phyloP scores from a whole-genome alignment of 1,140 invertebrate genomes.

The Achroia grisella region DNA sequence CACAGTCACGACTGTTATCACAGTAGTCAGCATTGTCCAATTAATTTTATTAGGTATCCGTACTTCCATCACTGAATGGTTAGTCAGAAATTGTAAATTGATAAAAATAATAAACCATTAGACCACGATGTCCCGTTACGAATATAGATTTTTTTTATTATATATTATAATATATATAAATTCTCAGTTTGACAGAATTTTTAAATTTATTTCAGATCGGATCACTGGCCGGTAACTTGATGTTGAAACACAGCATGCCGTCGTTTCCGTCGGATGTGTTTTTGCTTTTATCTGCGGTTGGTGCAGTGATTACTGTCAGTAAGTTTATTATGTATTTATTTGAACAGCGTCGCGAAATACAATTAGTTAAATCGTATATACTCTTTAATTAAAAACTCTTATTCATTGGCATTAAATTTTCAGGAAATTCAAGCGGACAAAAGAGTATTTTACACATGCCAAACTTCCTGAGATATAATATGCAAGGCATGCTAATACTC shows the following conservation, averaged over 20 bases:
- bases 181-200: no score
- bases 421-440: slow-evolving; percentile 14
- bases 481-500: slow-evolving; percentile 43
- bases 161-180: no score
- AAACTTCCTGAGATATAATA: slow-evolving; percentile 50
- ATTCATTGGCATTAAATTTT: neutral
- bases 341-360: neutral
- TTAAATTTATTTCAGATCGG: slow-evolving; percentile 77
- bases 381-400: no score
- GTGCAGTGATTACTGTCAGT: slow-evolving; percentile 71
- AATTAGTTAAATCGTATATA: no score
- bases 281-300: slow-evolving; percentile 78
- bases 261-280: slow-evolving; percentile 87
- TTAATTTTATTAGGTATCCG: no score
- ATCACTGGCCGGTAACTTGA: slow-evolving; percentile 85
- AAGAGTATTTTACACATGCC: slow-evolving; percentile 17
- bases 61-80: no score
- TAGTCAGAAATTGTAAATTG: no score
- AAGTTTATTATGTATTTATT: slow-evolving; percentile 8
- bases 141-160: no score
- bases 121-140: no score
- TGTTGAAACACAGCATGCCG: slow-evolving; percentile 81
- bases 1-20: no score
- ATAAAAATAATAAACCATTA: no score
- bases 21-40: no score